A percentile compares a stretch with the other conserved stretches of the same genome.
Conservation (phyloP, 2,888 invertebrate genomes). For the Oscheius sp. region DNA sequence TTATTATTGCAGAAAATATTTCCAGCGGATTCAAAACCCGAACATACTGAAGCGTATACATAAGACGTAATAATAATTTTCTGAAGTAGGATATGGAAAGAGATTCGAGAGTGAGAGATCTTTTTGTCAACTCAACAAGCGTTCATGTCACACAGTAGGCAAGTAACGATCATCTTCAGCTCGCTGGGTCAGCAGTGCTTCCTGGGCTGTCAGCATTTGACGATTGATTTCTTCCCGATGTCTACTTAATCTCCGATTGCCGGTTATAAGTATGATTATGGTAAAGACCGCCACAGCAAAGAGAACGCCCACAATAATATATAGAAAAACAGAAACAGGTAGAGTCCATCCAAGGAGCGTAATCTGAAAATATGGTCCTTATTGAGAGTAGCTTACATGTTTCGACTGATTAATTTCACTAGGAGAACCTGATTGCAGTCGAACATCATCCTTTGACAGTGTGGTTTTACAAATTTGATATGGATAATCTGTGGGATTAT, state of each 20-base stretch:
- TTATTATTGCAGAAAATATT: too few relatives aligned
- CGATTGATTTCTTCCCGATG: constrained; percentile 29
- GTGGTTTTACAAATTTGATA: constrained; percentile 44
- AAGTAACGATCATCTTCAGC: constrained; percentile 52
- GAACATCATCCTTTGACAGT: background rate
- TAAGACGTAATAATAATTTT: too few relatives aligned
- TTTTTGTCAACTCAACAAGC: too few relatives aligned
- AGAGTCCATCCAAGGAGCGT: constrained; percentile 37
- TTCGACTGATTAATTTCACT: background rate
- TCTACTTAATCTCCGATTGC: constrained; percentile 38
- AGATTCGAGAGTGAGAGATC: too few relatives aligned
- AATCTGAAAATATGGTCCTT: constrained; percentile 12
- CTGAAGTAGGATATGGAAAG: too few relatives aligned
- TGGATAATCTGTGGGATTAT: constrained; percentile 54
- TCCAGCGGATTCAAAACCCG: too few relatives aligned
- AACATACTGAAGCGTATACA: too few relatives aligned
- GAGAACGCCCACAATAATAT: constrained; percentile 40
- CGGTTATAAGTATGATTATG: constrained; percentile 41
- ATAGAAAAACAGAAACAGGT: constrained; percentile 36
- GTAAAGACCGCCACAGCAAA: constrained; percentile 37
- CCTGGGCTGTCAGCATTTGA: constrained; percentile 42
- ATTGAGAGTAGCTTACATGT: constrained; percentile 1
- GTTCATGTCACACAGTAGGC: constrained; percentile 46
- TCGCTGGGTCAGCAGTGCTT: constrained; percentile 45
- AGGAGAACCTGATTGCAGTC: background rate